phyloP scores from a whole-genome alignment of 1,140 invertebrate genomes.

The Episyrphus balteatus region DNA sequence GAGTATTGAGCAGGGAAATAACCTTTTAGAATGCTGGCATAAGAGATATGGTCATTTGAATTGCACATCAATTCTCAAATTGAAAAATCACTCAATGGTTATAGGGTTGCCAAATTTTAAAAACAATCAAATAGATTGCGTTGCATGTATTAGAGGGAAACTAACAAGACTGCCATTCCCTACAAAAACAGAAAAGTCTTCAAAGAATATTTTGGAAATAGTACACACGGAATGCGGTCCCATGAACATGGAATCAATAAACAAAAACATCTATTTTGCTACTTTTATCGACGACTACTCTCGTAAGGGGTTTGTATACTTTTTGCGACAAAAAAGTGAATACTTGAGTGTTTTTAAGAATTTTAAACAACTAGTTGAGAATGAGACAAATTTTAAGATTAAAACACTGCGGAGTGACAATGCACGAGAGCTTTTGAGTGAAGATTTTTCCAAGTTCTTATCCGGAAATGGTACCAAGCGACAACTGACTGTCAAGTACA shows the following conservation, averaged over 20 bases:
- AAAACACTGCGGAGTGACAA: constrained; percentile 18
- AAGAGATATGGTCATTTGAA: neutral
- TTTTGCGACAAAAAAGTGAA: constrained; percentile 20
- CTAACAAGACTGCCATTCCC: constrained; percentile 6
- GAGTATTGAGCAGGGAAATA: neutral
- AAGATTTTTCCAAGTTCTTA: constrained; percentile 1
- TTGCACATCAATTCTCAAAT: too few species aligned
- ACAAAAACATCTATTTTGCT: constrained; percentile 25
- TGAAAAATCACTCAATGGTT: neutral
- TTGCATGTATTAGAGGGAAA: neutral
- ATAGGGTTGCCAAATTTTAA: neutral
- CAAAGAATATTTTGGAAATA: constrained; percentile 13
- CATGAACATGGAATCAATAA: constrained; percentile 14
- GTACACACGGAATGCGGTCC: constrained; percentile 17
- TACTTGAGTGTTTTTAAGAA: neutral
- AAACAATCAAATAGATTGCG: neutral
- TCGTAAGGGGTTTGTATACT: constrained; percentile 27
- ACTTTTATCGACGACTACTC: constrained; percentile 33
- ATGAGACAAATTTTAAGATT: neutral
- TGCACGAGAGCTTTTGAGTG: constrained; percentile 2
- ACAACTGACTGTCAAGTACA: neutral
- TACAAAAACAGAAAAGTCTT: neutral
- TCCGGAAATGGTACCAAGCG: neutral
- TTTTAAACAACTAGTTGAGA: neutral
- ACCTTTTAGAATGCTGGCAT: neutral